phyloP scores from a whole-genome alignment of 2,888 invertebrate species.

The Hesperia comma region DNA sequence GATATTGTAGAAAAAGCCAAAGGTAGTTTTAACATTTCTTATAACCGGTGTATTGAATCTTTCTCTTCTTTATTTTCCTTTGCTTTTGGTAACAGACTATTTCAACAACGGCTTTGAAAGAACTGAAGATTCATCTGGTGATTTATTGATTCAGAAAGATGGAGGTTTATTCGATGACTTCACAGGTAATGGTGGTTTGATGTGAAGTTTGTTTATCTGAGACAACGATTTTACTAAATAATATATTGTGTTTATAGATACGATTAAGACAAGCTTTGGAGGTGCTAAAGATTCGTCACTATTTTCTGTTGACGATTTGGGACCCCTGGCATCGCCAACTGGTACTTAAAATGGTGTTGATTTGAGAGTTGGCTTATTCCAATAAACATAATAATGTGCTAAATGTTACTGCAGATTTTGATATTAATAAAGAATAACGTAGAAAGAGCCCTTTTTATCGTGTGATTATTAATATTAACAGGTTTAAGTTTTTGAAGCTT shows the following conservation, averaged over 20 bases:
- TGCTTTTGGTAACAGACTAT: conserved; percentile 45
- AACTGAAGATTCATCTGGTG: conserved; percentile 30
- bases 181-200: conserved; percentile 44
- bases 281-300: conserved; percentile 46
- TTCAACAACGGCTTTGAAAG: conserved; percentile 40
- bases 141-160: conserved; percentile 37
- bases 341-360: conserved; percentile 48
- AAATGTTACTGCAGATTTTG: conserved; percentile 12
- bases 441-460: conserved; percentile 7
- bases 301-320: conserved; percentile 43
- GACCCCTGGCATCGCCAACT: conserved; percentile 48
- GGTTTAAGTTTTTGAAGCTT: conserved; percentile 5
- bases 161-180: conserved; percentile 41
- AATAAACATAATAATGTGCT: conserved; percentile 2
- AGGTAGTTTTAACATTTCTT: conserved; percentile 45
- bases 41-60: conserved; percentile 29
- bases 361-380: conserved; percentile 21
- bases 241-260: conserved; percentile 50
- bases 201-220: conserved; percentile 8
- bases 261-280: conserved; percentile 48
- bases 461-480: conserved; percentile 16
- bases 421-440: conserved; percentile 21
- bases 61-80: conserved; percentile 38
- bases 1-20: conserved; percentile 48
- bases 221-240: neutral